Evolutionary conservation across 2,797 vertebrate genomes (phyloP).

Genomic region (Acanthornis magna): DNA sequence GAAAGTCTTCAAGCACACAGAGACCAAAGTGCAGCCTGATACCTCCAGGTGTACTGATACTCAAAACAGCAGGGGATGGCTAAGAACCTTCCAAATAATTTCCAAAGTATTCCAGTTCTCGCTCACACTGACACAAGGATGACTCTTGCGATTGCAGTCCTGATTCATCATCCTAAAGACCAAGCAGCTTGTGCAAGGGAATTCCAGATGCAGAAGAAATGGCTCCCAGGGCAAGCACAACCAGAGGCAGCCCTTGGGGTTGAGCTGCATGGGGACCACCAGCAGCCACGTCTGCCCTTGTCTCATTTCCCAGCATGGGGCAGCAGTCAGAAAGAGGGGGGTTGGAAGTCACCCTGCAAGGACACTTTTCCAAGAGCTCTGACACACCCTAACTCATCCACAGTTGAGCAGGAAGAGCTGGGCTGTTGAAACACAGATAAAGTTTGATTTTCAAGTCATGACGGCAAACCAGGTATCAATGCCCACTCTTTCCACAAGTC

Average conservation of each 20-base stretch:
- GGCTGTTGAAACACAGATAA: background rate
- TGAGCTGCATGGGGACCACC: background rate
- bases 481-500: background rate
- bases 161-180: background rate
- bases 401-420: background rate
- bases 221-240: rapidly evolving
- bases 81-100: background rate
- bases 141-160: background rate
- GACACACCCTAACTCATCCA: background rate
- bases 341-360: background rate
- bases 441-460: background rate
- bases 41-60: background rate
- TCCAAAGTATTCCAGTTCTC: background rate
- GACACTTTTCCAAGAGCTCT: background rate
- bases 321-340: background rate
- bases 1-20: background rate
- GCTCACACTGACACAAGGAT: background rate
- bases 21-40: background rate
- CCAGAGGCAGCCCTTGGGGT: background rate
- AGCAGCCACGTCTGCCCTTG: background rate
- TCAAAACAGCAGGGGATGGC: background rate
- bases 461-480: background rate
- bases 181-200: background rate
- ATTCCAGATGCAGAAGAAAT: background rate
- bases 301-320: rapidly evolving